Conservation (phyloP, 2,888 invertebrate species). For the Epiblema foenella region DNA sequence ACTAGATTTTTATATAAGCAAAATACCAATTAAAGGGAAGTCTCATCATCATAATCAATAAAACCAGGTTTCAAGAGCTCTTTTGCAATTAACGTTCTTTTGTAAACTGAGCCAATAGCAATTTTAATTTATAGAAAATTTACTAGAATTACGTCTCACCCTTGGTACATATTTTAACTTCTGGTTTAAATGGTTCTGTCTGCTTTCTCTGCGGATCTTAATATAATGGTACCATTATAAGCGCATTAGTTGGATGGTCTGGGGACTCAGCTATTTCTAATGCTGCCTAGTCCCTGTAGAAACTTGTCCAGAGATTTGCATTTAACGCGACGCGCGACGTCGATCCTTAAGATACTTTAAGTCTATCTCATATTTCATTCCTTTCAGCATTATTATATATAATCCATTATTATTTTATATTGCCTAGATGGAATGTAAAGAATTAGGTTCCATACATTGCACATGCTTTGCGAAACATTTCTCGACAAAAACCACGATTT, state of each 20-base stretch:
- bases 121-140: neutral
- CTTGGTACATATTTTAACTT: conserved; percentile 9
- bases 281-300: conserved; percentile 57
- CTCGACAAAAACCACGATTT: conserved; percentile 81
- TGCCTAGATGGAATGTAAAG: conserved; percentile 44
- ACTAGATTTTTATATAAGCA: neutral
- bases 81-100: neutral
- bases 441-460: conserved; percentile 53
- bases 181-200: conserved; percentile 51
- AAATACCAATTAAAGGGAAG: neutral
- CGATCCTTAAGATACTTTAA: conserved; percentile 44
- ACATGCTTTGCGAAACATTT: conserved; percentile 73
- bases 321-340: conserved; percentile 51
- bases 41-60: neutral
- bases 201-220: conserved; percentile 68
- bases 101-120: neutral
- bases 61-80: neutral
- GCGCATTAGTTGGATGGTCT: conserved; percentile 71
- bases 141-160: conserved; percentile 1
- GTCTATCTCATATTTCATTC: conserved; percentile 37
- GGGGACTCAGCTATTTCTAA: conserved; percentile 59
- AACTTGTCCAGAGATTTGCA: conserved; percentile 60
- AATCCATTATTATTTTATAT: conserved; percentile 42
- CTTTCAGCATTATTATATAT: conserved; percentile 18
- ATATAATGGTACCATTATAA: conserved; percentile 75